Evolutionary conservation across 2,888 invertebrate genomes (phyloP).

Genomic region (Rhagium mordax): DNA sequence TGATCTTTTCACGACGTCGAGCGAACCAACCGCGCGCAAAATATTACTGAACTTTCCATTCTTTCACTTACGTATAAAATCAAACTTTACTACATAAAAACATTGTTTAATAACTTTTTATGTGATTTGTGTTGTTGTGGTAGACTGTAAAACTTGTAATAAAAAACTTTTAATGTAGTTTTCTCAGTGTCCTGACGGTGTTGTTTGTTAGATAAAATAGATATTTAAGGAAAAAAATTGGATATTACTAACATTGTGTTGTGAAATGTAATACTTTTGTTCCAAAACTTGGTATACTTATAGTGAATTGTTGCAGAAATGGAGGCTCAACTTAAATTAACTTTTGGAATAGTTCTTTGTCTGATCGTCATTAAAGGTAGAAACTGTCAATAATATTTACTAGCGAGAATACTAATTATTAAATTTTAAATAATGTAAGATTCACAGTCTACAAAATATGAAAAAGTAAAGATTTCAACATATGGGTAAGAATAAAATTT

Average conservation of each 20-base stretch:
- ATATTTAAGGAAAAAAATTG: conserved; percentile 6
- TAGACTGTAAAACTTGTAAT: conserved; percentile 4
- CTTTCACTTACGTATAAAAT: conserved; percentile 23
- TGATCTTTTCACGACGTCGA: conserved; percentile 24
- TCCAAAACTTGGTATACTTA: background rate
- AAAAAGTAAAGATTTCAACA: too few species aligned
- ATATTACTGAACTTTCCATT: conserved; percentile 19
- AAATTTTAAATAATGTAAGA: too few species aligned
- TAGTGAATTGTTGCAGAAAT: conserved; percentile 21
- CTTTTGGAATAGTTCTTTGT: conserved; percentile 40
- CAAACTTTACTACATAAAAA: conserved; percentile 16
- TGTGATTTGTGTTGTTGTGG: conserved; percentile 15
- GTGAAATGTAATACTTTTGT: conserved; percentile 40
- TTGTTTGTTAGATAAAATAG: conserved; percentile 11
- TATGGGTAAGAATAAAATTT: too few species aligned
- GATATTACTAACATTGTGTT: conserved; percentile 8
- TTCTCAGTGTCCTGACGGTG: conserved; percentile 23
- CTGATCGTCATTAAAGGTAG: conserved; percentile 41
- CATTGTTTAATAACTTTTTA: conserved; percentile 5
- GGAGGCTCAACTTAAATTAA: conserved; percentile 31
- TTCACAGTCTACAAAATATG: too few species aligned
- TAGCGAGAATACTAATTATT: too few species aligned
- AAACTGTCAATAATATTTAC: background rate
- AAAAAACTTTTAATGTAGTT: conserved; percentile 29
- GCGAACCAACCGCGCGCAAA: conserved; percentile 28